Evolutionary conservation across 2,113 vertebrate genomes (phyloP).

Genomic region (Serinus canaria): DNA sequence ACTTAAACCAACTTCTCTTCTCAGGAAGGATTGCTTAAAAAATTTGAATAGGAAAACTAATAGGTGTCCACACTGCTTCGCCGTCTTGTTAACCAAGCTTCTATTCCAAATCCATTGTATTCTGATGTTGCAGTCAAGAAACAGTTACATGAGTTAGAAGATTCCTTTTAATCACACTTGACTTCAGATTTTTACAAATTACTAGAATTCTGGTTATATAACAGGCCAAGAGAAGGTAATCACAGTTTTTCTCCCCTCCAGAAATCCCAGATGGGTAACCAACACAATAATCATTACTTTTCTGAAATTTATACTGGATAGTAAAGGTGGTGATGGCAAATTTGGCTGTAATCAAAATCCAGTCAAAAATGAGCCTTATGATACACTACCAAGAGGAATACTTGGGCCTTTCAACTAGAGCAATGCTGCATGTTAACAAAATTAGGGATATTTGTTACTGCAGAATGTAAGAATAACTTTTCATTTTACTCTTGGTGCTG

Average conservation of each 20-base stretch:
- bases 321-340: not conserved
- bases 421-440: not conserved
- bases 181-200: not conserved
- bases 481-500: not conserved
- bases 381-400: not conserved
- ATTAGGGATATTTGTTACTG: not conserved
- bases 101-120: not conserved
- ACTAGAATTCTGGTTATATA: not conserved
- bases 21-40: not conserved
- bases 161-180: fast-evolving
- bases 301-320: not conserved
- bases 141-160: not conserved
- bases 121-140: not conserved
- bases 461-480: not conserved
- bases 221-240: not conserved
- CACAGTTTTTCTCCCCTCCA: not conserved
- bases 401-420: not conserved
- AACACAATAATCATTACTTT: not conserved
- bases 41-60: not conserved
- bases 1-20: not conserved
- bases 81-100: not conserved
- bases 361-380: not conserved
- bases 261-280: not conserved
- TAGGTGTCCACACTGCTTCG: not conserved
- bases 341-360: not conserved